Percentiles rank a stretch among this genome's conserved stretches.
These are phyloP conservation scores for Phragmatobia fuliginosa DNA, from an alignment of 2,888 invertebrate genomes.

Conservation along the genomic window DNA sequence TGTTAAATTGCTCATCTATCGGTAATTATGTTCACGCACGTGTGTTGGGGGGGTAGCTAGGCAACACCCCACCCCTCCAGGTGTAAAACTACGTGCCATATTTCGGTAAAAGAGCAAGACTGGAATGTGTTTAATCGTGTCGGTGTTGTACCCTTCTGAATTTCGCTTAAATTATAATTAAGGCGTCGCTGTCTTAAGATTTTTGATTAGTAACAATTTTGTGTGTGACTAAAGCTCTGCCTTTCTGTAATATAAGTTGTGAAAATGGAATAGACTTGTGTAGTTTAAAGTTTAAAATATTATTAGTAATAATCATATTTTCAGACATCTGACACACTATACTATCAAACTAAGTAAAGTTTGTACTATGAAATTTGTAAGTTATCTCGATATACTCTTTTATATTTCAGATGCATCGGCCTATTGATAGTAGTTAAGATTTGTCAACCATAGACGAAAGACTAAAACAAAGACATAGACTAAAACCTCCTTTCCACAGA, in stretches of 20 bases:
- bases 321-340: too few species aligned
- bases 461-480: too few species aligned
- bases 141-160: constrained; percentile 40
- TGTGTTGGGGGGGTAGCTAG: constrained; percentile 67
- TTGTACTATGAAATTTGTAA: too few species aligned
- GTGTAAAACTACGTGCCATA: constrained; percentile 33
- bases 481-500: too few species aligned
- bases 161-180: neutral
- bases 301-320: neutral
- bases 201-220: neutral
- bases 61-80: constrained; percentile 66
- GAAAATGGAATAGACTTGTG: neutral
- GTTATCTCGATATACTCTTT: too few species aligned
- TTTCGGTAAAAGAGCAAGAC: constrained; percentile 20
- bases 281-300: neutral
- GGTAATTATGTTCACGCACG: constrained; percentile 71
- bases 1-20: constrained; percentile 75
- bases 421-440: neutral
- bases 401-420: too few species aligned
- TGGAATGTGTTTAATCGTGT: constrained; percentile 31
- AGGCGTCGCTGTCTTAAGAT: neutral
- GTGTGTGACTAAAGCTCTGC: neutral
- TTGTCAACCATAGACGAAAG: neutral
- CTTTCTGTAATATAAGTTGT: neutral
- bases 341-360: too few species aligned